These are phyloP conservation scores for Drosophila sechellia DNA, from an alignment of 1,140 invertebrate species.

Conservation along the genomic window DNA sequence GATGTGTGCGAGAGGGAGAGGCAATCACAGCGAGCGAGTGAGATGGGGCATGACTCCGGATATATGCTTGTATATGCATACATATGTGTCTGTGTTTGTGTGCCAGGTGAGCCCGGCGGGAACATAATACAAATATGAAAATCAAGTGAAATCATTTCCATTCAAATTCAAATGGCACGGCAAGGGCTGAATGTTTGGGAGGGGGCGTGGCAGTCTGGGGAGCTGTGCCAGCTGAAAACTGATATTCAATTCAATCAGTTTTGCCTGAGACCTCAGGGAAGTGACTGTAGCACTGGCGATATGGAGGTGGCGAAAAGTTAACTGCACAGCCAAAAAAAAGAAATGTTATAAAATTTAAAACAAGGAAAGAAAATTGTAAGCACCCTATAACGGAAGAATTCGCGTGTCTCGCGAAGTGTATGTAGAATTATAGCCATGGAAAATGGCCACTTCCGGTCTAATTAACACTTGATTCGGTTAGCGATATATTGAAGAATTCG, in stretches of 20 bases:
- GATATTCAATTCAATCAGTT: slow-evolving; percentile 82
- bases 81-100: slow-evolving; percentile 1
- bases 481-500: too few relatives aligned
- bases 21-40: slow-evolving; percentile 11
- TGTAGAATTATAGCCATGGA: too few relatives aligned
- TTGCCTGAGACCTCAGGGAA: slow-evolving; percentile 40
- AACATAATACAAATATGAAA: slow-evolving; percentile 76
- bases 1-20: slow-evolving; percentile 10
- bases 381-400: not conserved
- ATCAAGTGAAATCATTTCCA: slow-evolving; percentile 81
- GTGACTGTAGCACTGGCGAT: slow-evolving; percentile 9
- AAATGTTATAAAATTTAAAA: not conserved
- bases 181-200: slow-evolving; percentile 5
- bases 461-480: too few relatives aligned
- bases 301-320: not conserved
- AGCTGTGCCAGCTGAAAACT: slow-evolving; percentile 56
- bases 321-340: not conserved
- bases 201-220: slow-evolving; percentile 26
- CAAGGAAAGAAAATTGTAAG: not conserved
- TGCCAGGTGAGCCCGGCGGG: slow-evolving; percentile 35
- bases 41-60: not conserved
- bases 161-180: slow-evolving; percentile 78
- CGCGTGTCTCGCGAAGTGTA: not conserved
- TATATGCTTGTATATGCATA: slow-evolving; percentile 5
- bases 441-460: too few relatives aligned